Conservation (phyloP, 2,113 vertebrate genomes). For the human region DNA sequence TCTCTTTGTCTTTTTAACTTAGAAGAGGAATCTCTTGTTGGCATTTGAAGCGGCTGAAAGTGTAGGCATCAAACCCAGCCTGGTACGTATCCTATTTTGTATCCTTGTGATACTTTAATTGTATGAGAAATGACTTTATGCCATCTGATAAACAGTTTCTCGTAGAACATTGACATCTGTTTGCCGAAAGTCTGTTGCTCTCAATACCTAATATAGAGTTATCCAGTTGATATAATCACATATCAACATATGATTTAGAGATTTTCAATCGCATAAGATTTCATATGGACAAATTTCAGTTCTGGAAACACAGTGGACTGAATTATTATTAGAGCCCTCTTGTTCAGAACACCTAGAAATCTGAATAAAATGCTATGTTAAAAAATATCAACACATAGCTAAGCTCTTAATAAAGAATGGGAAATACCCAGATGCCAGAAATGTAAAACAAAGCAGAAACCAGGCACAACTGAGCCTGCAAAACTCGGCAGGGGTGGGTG, state of each 20-base stretch:
- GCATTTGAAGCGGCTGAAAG: constrained; percentile 98
- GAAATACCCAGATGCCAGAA: constrained; percentile 34
- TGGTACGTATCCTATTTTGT: constrained; percentile 88
- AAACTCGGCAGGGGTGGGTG: no score
- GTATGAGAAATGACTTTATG: background rate
- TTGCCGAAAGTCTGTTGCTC: background rate
- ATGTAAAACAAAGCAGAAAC: background rate
- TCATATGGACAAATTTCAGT: constrained; percentile 29
- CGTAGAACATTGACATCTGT: background rate
- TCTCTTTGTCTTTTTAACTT: constrained; percentile 78
- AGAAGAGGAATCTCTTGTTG: constrained; percentile 96
- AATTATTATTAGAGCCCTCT: background rate
- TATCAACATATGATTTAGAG: background rate
- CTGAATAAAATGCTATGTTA: background rate
- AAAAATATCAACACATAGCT: background rate
- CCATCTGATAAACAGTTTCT: background rate
- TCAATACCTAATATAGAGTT: background rate
- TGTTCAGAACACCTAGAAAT: constrained; percentile 14
- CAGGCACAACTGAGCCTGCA: background rate
- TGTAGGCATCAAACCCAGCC: constrained; percentile 95
- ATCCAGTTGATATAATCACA: background rate
- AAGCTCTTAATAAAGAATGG: background rate
- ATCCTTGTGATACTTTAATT: background rate
- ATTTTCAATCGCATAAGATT: background rate
- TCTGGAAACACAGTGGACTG: background rate